phyloP scores from a whole-genome alignment of 1,140 invertebrate genomes.

The Drosophila lacteicornis region DNA sequence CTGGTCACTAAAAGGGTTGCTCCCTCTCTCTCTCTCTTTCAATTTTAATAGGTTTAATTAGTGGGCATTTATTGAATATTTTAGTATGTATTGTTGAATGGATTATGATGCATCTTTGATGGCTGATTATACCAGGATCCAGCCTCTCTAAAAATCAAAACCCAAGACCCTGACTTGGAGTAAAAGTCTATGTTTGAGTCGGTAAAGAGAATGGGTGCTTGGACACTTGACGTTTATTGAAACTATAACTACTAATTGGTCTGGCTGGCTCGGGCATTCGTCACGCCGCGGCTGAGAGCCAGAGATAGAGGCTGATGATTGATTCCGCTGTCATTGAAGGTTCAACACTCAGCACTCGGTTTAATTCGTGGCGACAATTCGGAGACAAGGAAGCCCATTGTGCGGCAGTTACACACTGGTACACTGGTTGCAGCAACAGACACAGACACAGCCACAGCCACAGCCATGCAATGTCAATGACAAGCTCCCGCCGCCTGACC shows the following conservation, averaged over 20 bases:
- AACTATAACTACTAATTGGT: constrained; percentile 65
- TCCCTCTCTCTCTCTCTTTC: too few relatives aligned
- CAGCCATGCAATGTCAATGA: constrained; percentile 42
- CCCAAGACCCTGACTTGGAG: not conserved
- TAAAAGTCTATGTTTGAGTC: not conserved
- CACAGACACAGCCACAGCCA: not conserved
- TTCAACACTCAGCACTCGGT: constrained; percentile 16
- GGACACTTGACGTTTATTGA: constrained; percentile 44
- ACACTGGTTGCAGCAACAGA: constrained; percentile 11
- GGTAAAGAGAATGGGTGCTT: not conserved
- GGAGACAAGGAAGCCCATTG: constrained; percentile 52
- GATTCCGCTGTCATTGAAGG: constrained; percentile 42
- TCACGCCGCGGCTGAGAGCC: constrained; percentile 17
- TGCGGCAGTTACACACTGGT: not conserved
- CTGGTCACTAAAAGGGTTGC: not conserved
- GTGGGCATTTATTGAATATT: not conserved
- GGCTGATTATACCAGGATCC: too few relatives aligned
- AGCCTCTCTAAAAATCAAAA: too few relatives aligned
- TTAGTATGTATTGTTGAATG: too few relatives aligned
- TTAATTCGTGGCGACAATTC: constrained; percentile 14
- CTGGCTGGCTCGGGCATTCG: constrained; percentile 39
- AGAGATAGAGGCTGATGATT: constrained; percentile 27
- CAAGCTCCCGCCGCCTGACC: constrained; percentile 22
- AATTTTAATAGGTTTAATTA: constrained; percentile 9
- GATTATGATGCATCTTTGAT: too few relatives aligned